These are phyloP conservation scores for Polyodon spathula DNA, from an alignment of 2,113 vertebrate species.

Conservation along the genomic window DNA sequence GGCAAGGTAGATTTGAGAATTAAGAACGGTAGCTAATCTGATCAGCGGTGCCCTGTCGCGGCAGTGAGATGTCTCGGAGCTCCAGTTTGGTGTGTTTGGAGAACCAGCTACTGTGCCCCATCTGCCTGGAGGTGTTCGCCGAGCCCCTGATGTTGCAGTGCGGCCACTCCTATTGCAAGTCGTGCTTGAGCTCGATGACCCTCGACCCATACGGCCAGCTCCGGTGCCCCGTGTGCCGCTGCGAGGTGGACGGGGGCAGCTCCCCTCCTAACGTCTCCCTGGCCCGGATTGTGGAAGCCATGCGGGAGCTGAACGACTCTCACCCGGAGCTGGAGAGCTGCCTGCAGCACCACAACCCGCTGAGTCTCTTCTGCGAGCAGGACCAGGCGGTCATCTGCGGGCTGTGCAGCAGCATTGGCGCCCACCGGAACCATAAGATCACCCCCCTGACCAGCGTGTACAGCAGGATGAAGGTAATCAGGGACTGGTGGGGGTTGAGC, in stretches of 20 bases:
- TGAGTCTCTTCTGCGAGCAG: conserved; percentile 74
- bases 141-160: conserved; percentile 71
- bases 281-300: conserved; percentile 52
- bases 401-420: conserved; percentile 67
- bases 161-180: conserved; percentile 65
- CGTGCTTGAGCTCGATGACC: conserved; percentile 52
- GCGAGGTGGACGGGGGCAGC: conserved; percentile 47
- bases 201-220: conserved; percentile 41
- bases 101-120: conserved; percentile 63
- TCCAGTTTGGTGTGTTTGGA: conserved; percentile 49
- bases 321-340: conserved; percentile 42
- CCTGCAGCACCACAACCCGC: conserved; percentile 56
- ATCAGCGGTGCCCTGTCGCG: too few relatives aligned
- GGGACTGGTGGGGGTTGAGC: too few relatives aligned
- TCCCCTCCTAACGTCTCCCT: conserved; percentile 57
- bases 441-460: conserved; percentile 57
- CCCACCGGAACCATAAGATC: conserved; percentile 61
- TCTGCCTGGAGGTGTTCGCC: conserved; percentile 69
- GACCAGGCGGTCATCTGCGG: conserved; percentile 70
- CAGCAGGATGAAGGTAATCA: conserved; percentile 78
- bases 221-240: conserved; percentile 63
- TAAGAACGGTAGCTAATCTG: too few relatives aligned
- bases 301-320: conserved; percentile 35
- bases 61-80: conserved; percentile 53
- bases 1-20: too few relatives aligned